Percentiles rank a stretch among this genome's conserved stretches.
Conservation (phyloP, 2,797 vertebrate species). For the Gambusia yucatana region DNA sequence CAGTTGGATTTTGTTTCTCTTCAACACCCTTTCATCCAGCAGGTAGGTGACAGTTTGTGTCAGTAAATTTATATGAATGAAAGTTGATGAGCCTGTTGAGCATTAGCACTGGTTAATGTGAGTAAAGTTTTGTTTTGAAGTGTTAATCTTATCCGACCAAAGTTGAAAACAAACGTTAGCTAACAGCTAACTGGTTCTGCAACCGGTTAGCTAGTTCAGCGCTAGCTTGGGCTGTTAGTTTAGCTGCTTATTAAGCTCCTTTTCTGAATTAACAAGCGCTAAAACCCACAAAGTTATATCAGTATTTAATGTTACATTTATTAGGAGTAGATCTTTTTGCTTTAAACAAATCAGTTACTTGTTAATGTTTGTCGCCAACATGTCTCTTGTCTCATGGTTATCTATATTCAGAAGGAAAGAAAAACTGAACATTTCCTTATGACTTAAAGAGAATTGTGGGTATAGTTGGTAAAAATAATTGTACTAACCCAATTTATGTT, state of each 20-base stretch:
- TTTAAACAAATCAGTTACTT: conserved; percentile 13
- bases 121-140: not conserved
- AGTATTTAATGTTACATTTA: fast-evolving
- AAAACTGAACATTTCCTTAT: not conserved
- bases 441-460: not conserved
- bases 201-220: conserved; percentile 28
- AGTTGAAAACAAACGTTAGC: conserved; percentile 56
- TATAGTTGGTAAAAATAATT: not conserved
- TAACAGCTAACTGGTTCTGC: conserved; percentile 44
- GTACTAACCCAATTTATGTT: not conserved
- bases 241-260: not conserved
- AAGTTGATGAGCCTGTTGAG: not conserved
- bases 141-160: conserved; percentile 16
- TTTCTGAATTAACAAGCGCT: not conserved
- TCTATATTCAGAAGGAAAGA: conserved; percentile 13
- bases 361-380: conserved; percentile 21
- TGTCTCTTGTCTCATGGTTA: conserved; percentile 55
- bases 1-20: conserved; percentile 35
- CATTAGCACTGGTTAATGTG: not conserved
- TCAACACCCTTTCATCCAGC: conserved; percentile 57
- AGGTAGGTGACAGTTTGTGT: conserved; percentile 59
- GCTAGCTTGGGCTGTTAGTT: conserved; percentile 37
- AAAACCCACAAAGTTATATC: not conserved
- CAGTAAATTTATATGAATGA: not conserved
- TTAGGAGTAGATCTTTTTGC: fast-evolving